Conservation (phyloP, 64 coral and sea anemone species). For the Cladopsammia gracilis region DNA sequence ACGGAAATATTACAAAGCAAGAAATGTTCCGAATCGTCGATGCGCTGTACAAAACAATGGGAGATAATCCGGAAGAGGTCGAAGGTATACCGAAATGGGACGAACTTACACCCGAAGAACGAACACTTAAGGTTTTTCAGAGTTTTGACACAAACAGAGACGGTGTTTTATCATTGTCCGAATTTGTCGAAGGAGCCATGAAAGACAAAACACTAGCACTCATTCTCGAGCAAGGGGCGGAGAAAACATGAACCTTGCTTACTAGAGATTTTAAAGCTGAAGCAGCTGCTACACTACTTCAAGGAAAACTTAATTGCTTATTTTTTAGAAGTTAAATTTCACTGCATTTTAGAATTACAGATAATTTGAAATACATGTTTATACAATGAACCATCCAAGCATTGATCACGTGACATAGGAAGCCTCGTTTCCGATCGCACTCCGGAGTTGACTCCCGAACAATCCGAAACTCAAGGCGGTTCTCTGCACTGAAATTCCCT, state of each 20-base stretch:
- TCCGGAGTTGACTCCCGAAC: no score
- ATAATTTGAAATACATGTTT: not conserved
- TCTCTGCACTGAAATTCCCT: no score
- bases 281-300: not conserved
- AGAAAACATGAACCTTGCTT: not conserved
- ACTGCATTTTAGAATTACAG: not conserved
- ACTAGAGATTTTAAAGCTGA: not conserved
- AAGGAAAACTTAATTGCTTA: no score
- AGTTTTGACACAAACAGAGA: conserved; percentile 96
- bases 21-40: conserved; percentile 98
- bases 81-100: conserved; percentile 76
- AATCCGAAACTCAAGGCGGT: no score
- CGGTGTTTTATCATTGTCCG: conserved; percentile 89
- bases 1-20: conserved; percentile 95
- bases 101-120: conserved; percentile 85
- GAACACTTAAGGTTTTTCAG: conserved; percentile 91
- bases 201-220: conserved; percentile 92
- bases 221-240: conserved; percentile 72
- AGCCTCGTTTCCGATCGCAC: no score
- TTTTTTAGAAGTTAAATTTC: not conserved
- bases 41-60: conserved; percentile 85
- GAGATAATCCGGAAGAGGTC: conserved; percentile 73
- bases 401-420: no score
- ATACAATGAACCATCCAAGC: no score
- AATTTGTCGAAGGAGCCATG: conserved; percentile 94